A percentile compares a stretch with the other conserved stretches of the same genome.
Conservation (phyloP, 2,888 invertebrate species). For the Plebejus anna region DNA sequence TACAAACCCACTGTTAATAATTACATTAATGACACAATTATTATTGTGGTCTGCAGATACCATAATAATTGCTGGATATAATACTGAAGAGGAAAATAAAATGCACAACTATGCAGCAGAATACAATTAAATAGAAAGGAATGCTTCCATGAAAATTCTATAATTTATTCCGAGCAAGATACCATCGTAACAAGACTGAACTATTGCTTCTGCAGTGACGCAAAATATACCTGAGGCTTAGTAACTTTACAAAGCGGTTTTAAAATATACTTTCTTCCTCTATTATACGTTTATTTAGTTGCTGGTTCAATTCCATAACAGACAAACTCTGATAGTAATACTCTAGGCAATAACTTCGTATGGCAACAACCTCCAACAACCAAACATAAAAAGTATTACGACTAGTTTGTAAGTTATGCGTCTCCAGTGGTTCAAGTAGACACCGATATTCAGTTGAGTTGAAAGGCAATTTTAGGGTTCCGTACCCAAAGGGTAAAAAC, state of each 20-base stretch:
- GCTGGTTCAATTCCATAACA: background rate
- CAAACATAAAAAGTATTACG: background rate
- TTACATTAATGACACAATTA: background rate
- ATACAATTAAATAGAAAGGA: conserved; percentile 11
- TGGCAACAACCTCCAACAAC: too few species aligned
- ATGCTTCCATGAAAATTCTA: conserved; percentile 19
- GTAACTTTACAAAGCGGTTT: background rate
- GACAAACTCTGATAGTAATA: background rate
- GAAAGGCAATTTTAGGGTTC: too few species aligned
- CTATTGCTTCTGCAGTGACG: background rate
- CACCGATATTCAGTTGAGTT: background rate
- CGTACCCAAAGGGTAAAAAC: too few species aligned
- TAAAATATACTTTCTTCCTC: background rate
- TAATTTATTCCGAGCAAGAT: conserved; percentile 15
- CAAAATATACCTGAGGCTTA: conserved; percentile 14
- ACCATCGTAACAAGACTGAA: conserved; percentile 9
- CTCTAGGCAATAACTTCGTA: background rate
- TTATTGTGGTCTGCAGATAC: background rate
- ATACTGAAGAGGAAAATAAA: background rate
- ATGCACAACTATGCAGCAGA: background rate
- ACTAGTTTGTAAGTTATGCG: background rate
- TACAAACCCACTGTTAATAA: background rate
- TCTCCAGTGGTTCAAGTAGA: background rate
- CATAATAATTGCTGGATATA: background rate
- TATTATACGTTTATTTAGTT: background rate